These are phyloP conservation scores for Phenganax marumi DNA, from an alignment of 92 coral and sea anemone genomes.

Conservation along the genomic window DNA sequence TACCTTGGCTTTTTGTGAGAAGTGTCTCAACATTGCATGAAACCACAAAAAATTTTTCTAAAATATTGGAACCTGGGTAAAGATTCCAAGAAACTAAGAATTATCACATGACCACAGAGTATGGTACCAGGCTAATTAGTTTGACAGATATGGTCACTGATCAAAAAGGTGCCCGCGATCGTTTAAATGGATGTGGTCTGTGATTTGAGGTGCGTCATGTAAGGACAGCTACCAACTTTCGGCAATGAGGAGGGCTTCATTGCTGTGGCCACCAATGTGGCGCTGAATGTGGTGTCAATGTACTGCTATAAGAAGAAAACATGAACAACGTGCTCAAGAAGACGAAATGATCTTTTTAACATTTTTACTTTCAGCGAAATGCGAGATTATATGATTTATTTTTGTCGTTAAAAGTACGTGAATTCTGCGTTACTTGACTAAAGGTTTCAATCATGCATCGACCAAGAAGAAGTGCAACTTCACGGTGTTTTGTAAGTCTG, in stretches of 20 bases:
- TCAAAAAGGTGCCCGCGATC: too few relatives aligned
- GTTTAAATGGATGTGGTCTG: too few relatives aligned
- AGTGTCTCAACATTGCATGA: constrained; percentile 8
- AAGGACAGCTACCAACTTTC: too few relatives aligned
- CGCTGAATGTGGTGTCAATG: not conserved
- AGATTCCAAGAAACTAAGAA: not conserved
- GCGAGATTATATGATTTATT: not conserved
- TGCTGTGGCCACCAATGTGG: too few relatives aligned
- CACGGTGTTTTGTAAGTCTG: constrained; percentile 87
- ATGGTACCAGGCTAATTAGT: too few relatives aligned
- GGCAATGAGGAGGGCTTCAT: too few relatives aligned
- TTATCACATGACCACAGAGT: not conserved
- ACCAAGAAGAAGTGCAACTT: constrained; percentile 77
- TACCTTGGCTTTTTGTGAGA: constrained; percentile 11
- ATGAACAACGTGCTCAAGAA: not conserved
- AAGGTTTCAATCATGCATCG: constrained; percentile 66
- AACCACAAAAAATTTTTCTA: not conserved
- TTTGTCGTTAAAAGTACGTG: not conserved
- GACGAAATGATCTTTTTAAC: not conserved
- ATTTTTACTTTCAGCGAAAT: not conserved
- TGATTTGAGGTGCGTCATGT: too few relatives aligned
- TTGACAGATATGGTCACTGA: too few relatives aligned
- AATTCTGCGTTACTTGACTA: not conserved
- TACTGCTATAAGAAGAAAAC: not conserved
- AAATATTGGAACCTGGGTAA: not conserved